Evolutionary conservation across 1,140 invertebrate genomes (phyloP), one percentile per base, ranked within the genome.

Genomic region (Muscidifurax raptorellus): DNA sequence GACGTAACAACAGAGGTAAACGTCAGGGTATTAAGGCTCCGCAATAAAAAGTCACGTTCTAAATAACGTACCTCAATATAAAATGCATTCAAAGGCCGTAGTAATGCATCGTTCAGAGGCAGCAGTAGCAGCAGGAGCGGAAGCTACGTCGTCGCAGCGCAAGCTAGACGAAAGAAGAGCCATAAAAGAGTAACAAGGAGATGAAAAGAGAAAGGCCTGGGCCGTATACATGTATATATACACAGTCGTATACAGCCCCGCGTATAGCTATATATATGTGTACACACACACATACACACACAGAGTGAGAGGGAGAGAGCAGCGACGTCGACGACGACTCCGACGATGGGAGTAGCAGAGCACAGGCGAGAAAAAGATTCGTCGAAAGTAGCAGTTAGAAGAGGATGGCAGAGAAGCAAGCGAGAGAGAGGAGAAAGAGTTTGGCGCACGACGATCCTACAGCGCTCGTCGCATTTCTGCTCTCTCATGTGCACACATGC

Each of bases 41-140:
- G 83, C 83, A 85, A 81, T 85, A 85, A 85, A 85, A 81, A 81
- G 59, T 85, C 79, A 32, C 69, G 78, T 85, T 85, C 83, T 85
- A 85, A 85, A 85, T 85, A 81, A 81, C 83, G 78, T 80, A 30
- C 69, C 47, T 74, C 77, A 80, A 84, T 84, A 81, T 85, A 81
- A 85, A 85, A 85, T 81, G 72, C 79, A 84, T 85, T 85, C 78
- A 84, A 78, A 84, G 83, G 71, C 76, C 72, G 13, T 84, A 30
- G 83, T 84, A 84, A 84, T 80, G 77, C 83, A 74, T 80, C 83
- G 83, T 84, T 80, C 78, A 44, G 76, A 78, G 44, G 75, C 64
- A 10, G 32, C 2, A 59, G 75, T n/a, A n/a, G n/a, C 47, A 82
- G 28, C 59, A 30, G 44, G 36, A 47, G 81, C 30, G 32, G 27